phyloP scores from a whole-genome alignment of 2,113 vertebrate genomes.

The Erythrolamprus reginae region DNA sequence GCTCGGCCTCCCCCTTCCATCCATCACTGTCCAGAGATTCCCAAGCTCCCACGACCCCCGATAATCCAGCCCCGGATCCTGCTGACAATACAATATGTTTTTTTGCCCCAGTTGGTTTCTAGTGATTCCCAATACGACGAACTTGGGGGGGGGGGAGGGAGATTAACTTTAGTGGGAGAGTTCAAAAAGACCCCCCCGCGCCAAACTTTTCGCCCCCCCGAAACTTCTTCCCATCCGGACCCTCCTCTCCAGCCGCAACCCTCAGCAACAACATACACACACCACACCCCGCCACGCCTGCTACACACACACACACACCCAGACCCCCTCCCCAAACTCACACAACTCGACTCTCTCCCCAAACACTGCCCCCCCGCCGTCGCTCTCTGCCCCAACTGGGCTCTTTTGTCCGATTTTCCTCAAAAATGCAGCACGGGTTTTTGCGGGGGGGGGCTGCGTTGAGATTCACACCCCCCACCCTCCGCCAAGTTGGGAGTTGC shows the following conservation, averaged over 20 bases:
- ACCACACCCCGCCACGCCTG: background rate
- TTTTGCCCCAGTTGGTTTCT: background rate
- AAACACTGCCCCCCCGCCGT: too few relatives aligned
- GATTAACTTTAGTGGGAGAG: too few relatives aligned
- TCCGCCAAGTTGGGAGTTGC: background rate
- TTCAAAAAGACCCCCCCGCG: background rate
- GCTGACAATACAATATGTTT: background rate
- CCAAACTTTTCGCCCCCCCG: background rate
- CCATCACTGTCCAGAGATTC: background rate
- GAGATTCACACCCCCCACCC: too few relatives aligned
- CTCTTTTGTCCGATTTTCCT: background rate
- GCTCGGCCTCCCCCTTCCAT: too few relatives aligned
- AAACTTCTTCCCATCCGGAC: too few relatives aligned
- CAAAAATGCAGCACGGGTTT: too few relatives aligned
- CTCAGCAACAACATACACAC: rapidly evolving
- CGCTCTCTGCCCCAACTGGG: background rate
- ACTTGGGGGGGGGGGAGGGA: too few relatives aligned
- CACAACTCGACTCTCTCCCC: background rate
- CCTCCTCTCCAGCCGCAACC: too few relatives aligned
- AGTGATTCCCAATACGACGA: background rate
- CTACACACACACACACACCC: too few relatives aligned
- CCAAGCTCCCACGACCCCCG: background rate
- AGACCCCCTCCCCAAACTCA: background rate
- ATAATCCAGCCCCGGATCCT: background rate
- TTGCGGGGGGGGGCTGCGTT: too few relatives aligned